Evolutionary conservation across 2,113 vertebrate genomes (phyloP), one percentile per base, ranked within the genome.

Genomic region (Aspidoscelis tigris): DNA sequence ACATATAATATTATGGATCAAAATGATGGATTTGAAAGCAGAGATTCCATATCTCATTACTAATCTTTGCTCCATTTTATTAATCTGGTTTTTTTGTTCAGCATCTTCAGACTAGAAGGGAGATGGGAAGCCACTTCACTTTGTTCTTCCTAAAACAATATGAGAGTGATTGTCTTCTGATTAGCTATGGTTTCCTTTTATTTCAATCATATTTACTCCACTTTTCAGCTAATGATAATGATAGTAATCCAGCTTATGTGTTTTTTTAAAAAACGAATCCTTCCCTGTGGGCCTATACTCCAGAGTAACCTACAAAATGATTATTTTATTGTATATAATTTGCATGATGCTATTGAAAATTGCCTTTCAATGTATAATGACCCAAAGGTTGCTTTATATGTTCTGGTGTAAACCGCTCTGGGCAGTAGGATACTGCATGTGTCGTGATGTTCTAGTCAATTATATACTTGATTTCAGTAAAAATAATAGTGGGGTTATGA

Each of bases 21-120:
- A 61, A 82, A 72, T 86, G 80, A 78, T 61, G 83, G 76, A 77
- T 64, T 53, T 9, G 69, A 6, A 64, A 89, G 65, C 22, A 26
- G 73, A 81, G 41, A 11, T 0, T 0, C 21, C 14, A 20, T 81
- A 76, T 88, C 66, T 77, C 26, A 65, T 65, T 80, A 61, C 1
- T 1, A 0, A 47, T 65, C 18, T 76, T 66, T 69, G 24, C 43
- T 76, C 8, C 1, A 69, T 76, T 65, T 85, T 43, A 43, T 53
- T 47, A 84, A 65, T 61, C 22, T 43, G n/a, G n/a, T 20, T 11
- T 73, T 73, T 7, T 85, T 76, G 75, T 76, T 26, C 41, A 47
- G n/a, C 26, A 39, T 69, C 10, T 33, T 33, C 68, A 69, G 18
- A 14, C n/a, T 69, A 39, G 11, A 18, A 20, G 2, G 7, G 22